Percentiles rank a stretch among this genome's conserved stretches.
Evolutionary conservation across 2,797 vertebrate genomes (phyloP).

Genomic region (Manis crassicaudata): DNA sequence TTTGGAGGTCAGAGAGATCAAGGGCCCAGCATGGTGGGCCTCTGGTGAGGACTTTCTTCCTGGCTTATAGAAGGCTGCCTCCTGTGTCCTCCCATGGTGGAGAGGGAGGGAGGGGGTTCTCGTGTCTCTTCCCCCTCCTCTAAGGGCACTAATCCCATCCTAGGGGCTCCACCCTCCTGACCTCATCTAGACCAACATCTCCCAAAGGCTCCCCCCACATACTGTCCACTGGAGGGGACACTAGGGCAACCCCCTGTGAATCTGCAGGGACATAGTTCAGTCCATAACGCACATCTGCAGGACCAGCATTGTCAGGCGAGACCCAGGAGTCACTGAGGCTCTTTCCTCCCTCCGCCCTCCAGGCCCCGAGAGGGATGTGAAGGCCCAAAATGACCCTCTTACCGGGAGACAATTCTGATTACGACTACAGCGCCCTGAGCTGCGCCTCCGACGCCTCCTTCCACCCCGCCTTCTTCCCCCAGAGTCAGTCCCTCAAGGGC

Average conservation of each 20-base stretch:
- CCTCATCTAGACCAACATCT: background rate
- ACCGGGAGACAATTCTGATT: constrained; percentile 97
- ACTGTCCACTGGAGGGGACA: background rate
- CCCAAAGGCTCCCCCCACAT: background rate
- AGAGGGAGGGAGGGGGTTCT: accelerated
- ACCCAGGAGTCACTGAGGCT: background rate
- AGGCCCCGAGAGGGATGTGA: constrained; percentile 89
- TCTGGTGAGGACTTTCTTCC: background rate
- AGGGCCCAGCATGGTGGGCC: accelerated
- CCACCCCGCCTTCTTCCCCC: constrained; percentile 90
- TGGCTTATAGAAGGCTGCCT: background rate
- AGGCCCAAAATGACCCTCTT: constrained; percentile 95
- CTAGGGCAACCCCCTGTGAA: background rate
- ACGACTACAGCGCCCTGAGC: constrained; percentile 97
- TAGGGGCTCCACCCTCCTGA: background rate
- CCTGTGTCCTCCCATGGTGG: no score
- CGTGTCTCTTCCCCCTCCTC: background rate
- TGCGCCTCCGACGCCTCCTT: constrained; percentile 94
- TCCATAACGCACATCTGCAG: background rate
- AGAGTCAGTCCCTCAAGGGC: constrained; percentile 92
- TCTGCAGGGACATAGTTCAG: accelerated
- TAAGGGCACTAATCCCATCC: background rate
- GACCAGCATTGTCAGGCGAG: accelerated
- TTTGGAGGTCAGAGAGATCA: no score
- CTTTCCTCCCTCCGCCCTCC: background rate